Evolutionary conservation across 2,113 vertebrate genomes (phyloP), one percentile per base, ranked within the genome.

Genomic region (Lycaon pictus): DNA sequence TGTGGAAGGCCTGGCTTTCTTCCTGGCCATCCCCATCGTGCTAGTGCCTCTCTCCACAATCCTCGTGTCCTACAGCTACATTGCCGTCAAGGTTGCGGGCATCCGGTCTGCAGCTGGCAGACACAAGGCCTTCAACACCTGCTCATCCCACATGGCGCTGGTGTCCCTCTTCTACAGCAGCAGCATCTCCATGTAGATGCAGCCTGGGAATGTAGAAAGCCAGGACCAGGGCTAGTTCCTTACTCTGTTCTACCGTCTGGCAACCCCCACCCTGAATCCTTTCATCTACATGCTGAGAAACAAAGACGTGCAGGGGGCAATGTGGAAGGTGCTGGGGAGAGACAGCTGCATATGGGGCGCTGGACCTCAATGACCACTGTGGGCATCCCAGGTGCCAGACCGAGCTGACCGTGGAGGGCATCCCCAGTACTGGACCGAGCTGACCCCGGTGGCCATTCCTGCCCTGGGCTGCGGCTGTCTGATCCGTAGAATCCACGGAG

Each of bases 181-280:
- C 9, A 88, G 51, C 27, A 87, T 69, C 20, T 88, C 51, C 35
- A 88, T 71, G 62, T 79, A 79, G 11, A 69, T 72, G 79, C 65
- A 83, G 22, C 79, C 79, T 16, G 35, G 72, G 72, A 79, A 79
- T 5, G 27, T 15, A 51, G 72, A n/a, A 2, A 88, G 60, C 60
- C 83, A 93, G 72, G 72, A 69, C 51, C 72, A 69, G 72, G 91
- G 80, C 55, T 80, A 93, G 56, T 81, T 96, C 27, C 63, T 91
- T 17, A 88, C 83, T 2, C 82, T 76, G 12, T 88, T 94, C 82
- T 88, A 77, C 19, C 29, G 83, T 77, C 80, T 80, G 1, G 92
- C 65, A 19, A 96, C 82, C 22, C 32, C 88, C 3, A 81, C 87
- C 25, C 58, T 32, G 76, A 81, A 72, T 69, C 37, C 76, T 29